Evolutionary conservation across 2,888 invertebrate genomes (phyloP).

Genomic region (Ceramica pisi): DNA sequence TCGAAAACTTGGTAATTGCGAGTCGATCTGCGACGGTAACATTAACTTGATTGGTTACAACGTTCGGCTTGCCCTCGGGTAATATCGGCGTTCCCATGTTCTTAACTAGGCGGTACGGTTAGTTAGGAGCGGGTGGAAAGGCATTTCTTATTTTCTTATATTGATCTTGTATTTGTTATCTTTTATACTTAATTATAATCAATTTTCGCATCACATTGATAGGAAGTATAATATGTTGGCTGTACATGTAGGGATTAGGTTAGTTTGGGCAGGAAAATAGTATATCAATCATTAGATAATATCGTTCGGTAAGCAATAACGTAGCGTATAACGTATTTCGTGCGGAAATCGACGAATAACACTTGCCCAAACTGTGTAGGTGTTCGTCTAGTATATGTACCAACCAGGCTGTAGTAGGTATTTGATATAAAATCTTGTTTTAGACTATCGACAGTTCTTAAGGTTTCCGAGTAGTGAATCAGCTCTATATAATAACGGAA

Average conservation of each 20-base stretch:
- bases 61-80: constrained; percentile 7
- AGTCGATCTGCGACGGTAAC: constrained; percentile 28
- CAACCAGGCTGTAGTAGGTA: too few species aligned
- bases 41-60: constrained; percentile 52
- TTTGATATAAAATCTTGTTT: too few species aligned
- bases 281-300: not conserved
- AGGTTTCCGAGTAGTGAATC: too few species aligned
- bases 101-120: constrained; percentile 30
- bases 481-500: too few species aligned
- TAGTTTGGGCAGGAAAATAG: not conserved
- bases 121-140: constrained; percentile 20
- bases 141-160: constrained; percentile 1
- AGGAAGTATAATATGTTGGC: not conserved
- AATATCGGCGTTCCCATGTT: constrained; percentile 19
- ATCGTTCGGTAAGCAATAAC: not conserved
- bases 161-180: not conserved
- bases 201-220: not conserved
- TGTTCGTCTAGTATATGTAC: not conserved
- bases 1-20: constrained; percentile 36
- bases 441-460: not conserved
- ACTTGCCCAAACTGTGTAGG: not conserved
- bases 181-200: not conserved
- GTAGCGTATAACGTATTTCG: not conserved
- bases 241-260: not conserved
- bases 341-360: not conserved